Conservation (phyloP, 2,113 vertebrate species). For the Turdus rufiventris region DNA sequence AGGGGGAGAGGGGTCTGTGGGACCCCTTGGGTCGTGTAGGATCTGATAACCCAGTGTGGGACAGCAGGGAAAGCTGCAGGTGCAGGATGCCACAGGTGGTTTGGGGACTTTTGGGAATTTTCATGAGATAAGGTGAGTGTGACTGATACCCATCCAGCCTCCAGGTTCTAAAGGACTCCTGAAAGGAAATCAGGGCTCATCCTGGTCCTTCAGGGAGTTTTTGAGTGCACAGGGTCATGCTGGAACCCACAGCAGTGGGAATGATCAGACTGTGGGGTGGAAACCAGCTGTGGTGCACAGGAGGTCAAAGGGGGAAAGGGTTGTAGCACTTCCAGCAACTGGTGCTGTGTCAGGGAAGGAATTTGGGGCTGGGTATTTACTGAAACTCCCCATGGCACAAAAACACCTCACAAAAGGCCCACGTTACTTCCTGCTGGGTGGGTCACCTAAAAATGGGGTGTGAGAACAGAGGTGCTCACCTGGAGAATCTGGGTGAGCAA, state of each 20-base stretch:
- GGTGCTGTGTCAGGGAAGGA: background rate
- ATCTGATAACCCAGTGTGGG: background rate
- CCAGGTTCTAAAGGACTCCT: rapidly evolving
- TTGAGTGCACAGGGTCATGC: background rate
- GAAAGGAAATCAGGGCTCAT: background rate
- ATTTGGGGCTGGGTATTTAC: background rate
- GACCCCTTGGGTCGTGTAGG: background rate
- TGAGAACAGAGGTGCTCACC: background rate
- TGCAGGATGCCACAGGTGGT: background rate
- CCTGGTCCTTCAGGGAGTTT: background rate
- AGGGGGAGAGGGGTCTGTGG: background rate
- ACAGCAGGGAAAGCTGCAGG: background rate
- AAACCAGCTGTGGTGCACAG: rapidly evolving
- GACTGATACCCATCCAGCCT: background rate
- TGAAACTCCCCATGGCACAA: background rate
- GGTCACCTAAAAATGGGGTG: background rate
- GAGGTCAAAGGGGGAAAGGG: background rate
- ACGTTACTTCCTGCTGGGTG: background rate
- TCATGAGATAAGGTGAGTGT: background rate
- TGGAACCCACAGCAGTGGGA: background rate
- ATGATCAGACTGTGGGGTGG: background rate
- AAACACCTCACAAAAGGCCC: background rate
- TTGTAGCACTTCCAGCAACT: rapidly evolving
- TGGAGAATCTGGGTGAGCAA: background rate
- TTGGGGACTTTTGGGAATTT: background rate